These are phyloP conservation scores for Mesodorylaimus sp. DNA, from an alignment of 2,888 invertebrate species.

Conservation along the genomic window DNA sequence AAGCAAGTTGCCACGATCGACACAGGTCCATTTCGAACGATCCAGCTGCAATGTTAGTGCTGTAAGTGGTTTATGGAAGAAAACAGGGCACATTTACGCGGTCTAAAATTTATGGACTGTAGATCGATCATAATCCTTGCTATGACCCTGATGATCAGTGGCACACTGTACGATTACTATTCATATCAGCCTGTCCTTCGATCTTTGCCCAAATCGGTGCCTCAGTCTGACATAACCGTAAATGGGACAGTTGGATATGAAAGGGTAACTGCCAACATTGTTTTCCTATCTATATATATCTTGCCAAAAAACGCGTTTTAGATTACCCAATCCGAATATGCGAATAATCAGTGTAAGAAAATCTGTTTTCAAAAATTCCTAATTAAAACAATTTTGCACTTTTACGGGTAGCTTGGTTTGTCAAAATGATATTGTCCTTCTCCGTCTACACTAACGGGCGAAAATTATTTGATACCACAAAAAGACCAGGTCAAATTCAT, in stretches of 20 bases:
- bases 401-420: conserved; percentile 9
- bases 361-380: no score
- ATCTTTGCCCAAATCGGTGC: not conserved
- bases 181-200: conserved; percentile 13
- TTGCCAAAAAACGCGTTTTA: no score
- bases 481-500: conserved; percentile 29
- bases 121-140: conserved; percentile 22
- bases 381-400: no score
- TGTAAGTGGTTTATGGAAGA: conserved; percentile 14
- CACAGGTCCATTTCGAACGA: conserved; percentile 19
- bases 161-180: conserved; percentile 24
- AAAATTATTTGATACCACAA: conserved; percentile 32
- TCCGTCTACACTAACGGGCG: conserved; percentile 38
- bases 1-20: conserved; percentile 14
- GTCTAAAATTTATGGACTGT: conserved; percentile 3
- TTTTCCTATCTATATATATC: no score
- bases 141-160: conserved; percentile 20
- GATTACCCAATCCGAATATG: not conserved
- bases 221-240: not conserved
- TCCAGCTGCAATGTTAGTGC: conserved; percentile 17
- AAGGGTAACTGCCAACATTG: no score
- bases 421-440: conserved; percentile 32
- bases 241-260: no score
- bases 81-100: not conserved
- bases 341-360: not conserved